Evolutionary conservation across 2,797 vertebrate species (phyloP), one percentile per base, ranked within the genome.

Genomic region (Apogon hyalosoma): DNA sequence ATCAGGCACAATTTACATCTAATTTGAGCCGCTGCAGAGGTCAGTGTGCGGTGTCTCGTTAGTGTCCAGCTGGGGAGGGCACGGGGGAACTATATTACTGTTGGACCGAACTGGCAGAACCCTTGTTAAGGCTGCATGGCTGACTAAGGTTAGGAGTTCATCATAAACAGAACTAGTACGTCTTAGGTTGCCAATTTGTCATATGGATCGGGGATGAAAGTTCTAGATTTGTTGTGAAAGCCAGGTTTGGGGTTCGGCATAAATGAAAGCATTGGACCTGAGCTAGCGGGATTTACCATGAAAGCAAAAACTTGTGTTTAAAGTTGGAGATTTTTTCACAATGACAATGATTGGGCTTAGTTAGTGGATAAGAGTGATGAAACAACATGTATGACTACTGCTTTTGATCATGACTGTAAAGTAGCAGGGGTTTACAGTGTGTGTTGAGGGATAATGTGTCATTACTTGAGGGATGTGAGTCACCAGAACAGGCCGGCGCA

Each of bases 1-100:
- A 92, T 91, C 90, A 89, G 87, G 87, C 90, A 85, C 90, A 90
- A 90, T 94, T 94, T 93, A 90, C 90, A 92, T 94, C 87, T 91
- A 90, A 90, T 93, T 92, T 90, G 83, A 94, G 94, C 92, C 51
- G 19, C 88, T 63, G 85, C 73, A 79, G 90, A 88, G 90, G 92
- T 92, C 92, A 92, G 75, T 69, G 72, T 69, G 74, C 78, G 65
- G 89, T 40, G 72, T 89, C 90, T 92, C 85, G 88, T 92, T 92
- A 92, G 91, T 85, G 86, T 86, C 89, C 85, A 53, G 76, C 84
- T 38, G 63, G 48, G 69, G 75, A 68, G 59, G 69, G 66, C 51
- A 16, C n/a, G 61, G 64, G 66, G 77, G 55, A 47, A 51, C 73
- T 63, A 69, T 74, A 80, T 82, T 82, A 79, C 63, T 41, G 71